A percentile compares a stretch with the other conserved stretches of the same genome.
phyloP scores from a whole-genome alignment of 1,140 invertebrate species.

The Ostrea edulis region DNA sequence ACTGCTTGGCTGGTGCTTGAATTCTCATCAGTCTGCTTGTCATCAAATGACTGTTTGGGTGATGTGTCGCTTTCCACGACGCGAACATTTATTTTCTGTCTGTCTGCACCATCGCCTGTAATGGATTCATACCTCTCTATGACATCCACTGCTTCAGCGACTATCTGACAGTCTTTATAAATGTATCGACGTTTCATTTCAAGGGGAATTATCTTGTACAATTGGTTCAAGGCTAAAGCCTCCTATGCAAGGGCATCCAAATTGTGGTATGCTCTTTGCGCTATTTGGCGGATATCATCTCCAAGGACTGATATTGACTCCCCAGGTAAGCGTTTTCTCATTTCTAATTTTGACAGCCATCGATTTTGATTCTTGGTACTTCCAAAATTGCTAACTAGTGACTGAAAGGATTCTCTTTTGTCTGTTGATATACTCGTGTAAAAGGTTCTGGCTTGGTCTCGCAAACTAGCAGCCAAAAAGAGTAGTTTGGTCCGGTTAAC shows the following conservation, averaged over 20 bases:
- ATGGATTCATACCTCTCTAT: conserved; percentile 49
- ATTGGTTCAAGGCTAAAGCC: conserved; percentile 41
- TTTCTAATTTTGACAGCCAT: too few relatives aligned
- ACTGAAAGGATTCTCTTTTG: not conserved
- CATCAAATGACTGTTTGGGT: too few relatives aligned
- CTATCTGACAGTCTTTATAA: conserved; percentile 34
- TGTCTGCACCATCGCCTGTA: not conserved
- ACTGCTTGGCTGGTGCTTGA: too few relatives aligned
- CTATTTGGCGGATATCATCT: too few relatives aligned
- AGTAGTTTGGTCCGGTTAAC: conserved; percentile 10
- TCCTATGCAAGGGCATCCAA: not conserved
- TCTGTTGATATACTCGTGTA: conserved; percentile 45
- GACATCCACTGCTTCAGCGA: conserved; percentile 40
- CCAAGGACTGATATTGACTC: too few relatives aligned
- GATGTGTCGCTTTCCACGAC: too few relatives aligned
- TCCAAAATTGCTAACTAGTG: conserved; percentile 3
- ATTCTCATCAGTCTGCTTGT: too few relatives aligned
- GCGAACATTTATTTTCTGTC: not conserved
- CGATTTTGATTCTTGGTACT: too few relatives aligned
- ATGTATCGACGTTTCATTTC: conserved; percentile 47
- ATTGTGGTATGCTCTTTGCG: too few relatives aligned
- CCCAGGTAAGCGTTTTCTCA: too few relatives aligned
- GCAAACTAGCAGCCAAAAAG: conserved; percentile 19
- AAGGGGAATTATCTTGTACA: conserved; percentile 37
- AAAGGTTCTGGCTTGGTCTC: conserved; percentile 30